A percentile compares a stretch with the other conserved stretches of the same genome.
These are phyloP conservation scores for Tinamus guttatus DNA, from an alignment of 2,113 vertebrate species.

Conservation along the genomic window DNA sequence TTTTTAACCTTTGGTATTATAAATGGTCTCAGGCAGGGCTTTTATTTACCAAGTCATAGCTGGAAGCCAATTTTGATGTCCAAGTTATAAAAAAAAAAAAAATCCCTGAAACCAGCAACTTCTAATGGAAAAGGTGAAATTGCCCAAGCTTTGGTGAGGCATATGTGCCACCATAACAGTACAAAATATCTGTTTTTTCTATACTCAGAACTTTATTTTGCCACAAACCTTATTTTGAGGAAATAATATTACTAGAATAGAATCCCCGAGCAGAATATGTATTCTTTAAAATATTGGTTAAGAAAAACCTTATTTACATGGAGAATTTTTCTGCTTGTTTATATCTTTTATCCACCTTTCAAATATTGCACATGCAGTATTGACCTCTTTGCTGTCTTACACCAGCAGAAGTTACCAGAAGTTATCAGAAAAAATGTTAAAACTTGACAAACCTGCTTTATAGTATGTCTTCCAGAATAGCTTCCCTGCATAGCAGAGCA, in stretches of 20 bases:
- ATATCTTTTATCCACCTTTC: not conserved
- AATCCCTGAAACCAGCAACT: slow-evolving; percentile 63
- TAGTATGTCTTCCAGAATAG: slow-evolving; percentile 50
- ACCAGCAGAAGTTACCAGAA: not conserved
- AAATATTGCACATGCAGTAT: not conserved
- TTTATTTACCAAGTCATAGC: slow-evolving; percentile 65
- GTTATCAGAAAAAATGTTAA: slow-evolving; percentile 7
- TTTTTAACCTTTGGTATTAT: slow-evolving; percentile 31
- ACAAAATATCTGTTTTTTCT: slow-evolving; percentile 71
- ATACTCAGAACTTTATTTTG: slow-evolving; percentile 16
- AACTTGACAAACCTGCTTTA: slow-evolving; percentile 39
- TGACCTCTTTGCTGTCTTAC: not conserved
- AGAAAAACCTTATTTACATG: not conserved
- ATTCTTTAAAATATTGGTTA: slow-evolving; percentile 57
- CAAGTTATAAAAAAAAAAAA: slow-evolving; percentile 66
- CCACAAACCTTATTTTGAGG: slow-evolving; percentile 32
- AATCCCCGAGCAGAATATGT: slow-evolving; percentile 55
- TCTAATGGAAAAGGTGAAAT: slow-evolving; percentile 75
- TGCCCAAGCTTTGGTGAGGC: slow-evolving; percentile 20
- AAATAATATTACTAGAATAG: slow-evolving; percentile 70
- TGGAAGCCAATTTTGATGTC: slow-evolving; percentile 62
- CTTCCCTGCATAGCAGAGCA: slow-evolving; percentile 51
- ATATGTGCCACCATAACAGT: slow-evolving; percentile 48
- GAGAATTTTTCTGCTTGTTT: slow-evolving; percentile 24
- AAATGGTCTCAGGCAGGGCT: slow-evolving; percentile 19